Conservation (phyloP, 2,888 invertebrate species). For the Tridacna crocea region DNA sequence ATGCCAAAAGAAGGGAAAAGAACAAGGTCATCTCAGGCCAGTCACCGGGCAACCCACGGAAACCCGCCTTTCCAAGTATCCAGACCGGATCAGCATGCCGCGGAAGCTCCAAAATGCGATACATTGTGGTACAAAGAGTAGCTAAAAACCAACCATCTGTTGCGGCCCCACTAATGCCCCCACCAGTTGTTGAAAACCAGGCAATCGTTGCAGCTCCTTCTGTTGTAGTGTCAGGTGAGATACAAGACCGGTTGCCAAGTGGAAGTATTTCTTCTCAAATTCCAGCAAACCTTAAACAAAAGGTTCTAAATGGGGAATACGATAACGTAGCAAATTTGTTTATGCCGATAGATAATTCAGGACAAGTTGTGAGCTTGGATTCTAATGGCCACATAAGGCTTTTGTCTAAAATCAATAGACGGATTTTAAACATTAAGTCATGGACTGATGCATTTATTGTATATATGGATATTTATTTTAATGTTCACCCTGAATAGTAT, state of each 20-base stretch:
- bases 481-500: no score
- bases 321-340: background rate
- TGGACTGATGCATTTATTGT: conserved; percentile 18
- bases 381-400: background rate
- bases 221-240: background rate
- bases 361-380: background rate
- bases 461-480: conserved; percentile 3
- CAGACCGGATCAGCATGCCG: conserved; percentile 80
- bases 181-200: background rate
- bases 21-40: no score
- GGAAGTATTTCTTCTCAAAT: background rate
- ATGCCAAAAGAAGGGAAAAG: no score
- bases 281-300: background rate
- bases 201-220: background rate
- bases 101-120: no score
- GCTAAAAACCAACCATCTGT: background rate
- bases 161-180: background rate
- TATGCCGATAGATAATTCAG: background rate
- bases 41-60: no score
- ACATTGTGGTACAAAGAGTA: background rate
- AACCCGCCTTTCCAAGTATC: no score
- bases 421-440: background rate
- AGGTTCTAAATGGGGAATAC: background rate
- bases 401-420: background rate
- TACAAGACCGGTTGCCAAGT: background rate